Evolutionary conservation across 2,888 invertebrate species (phyloP), one percentile per base, ranked within the genome.

Genomic region (Lordiphosa fenestrarum): DNA sequence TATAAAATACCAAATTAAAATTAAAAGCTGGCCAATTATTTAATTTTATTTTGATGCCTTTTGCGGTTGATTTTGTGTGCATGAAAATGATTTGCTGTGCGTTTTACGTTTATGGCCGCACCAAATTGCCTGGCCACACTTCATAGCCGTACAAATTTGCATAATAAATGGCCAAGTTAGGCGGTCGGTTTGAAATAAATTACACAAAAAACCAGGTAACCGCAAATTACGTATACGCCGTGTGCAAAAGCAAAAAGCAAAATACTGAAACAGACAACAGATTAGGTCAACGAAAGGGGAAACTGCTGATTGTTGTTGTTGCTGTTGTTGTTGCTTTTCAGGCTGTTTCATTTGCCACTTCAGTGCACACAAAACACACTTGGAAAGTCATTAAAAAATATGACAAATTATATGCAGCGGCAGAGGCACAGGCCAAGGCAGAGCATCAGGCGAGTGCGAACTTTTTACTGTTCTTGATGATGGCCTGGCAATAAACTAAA

Each of bases 321-420:
- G 23, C n/a, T n/a, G n/a, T 15, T 42, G 46, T 53, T 59, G 59
- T 62, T 54, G 66, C 55, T 40, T 54, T 48, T 15, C 15, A 15
- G 15, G 15, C 15, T 65, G 54, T 40, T 57, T 62, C 71, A 60
- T 51, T 67, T 56, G 44, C 40, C 59, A 69, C 73, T 70, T 58
- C 68, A 50, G 55, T 30, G 63, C 66, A 56, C 66, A 69, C 74
- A 65, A 62, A 66, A 62, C 68, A 42, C 75, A 68, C 73, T 78
- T 73, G 71, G 44, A 76, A 80, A 80, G 80, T 80, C 83, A 80
- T 80, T 80, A 80, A 80, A 78, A 67, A 83, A 80, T 73, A 83
- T 80, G 83, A 80, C 78, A 80, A 83, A 80, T 83, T 66, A 76
- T 65, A 70, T 83, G 69, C 76, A 65, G 23, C 23, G 41, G 2